Conservation (phyloP, 2,888 invertebrate genomes). For the Hirtodrosophila confusa region DNA sequence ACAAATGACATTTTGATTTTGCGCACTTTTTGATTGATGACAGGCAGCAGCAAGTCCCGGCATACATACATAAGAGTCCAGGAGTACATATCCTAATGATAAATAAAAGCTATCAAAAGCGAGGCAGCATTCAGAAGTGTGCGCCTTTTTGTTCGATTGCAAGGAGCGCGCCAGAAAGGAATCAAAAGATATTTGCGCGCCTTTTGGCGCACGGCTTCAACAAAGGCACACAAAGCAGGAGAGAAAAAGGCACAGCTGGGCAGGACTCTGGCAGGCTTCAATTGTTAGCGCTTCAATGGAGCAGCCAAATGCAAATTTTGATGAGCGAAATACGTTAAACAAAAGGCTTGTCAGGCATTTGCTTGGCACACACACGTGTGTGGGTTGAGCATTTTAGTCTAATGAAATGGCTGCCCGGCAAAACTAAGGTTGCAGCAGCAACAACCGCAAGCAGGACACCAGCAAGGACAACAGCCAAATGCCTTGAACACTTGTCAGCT, state of each 20-base stretch:
- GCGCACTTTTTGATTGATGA: slow-evolving; percentile 81
- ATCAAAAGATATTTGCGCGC: slow-evolving; percentile 77
- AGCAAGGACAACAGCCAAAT: slow-evolving; percentile 1
- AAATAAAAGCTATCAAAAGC: slow-evolving; percentile 74
- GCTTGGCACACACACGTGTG: slow-evolving; percentile 21
- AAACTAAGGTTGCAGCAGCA: slow-evolving; percentile 23
- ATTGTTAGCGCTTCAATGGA: slow-evolving; percentile 71
- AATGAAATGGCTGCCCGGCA: slow-evolving; percentile 54
- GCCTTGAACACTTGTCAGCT: slow-evolving; percentile 57
- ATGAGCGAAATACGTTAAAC: slow-evolving; percentile 62
- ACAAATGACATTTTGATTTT: slow-evolving; percentile 79
- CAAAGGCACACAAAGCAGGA: slow-evolving; percentile 60
- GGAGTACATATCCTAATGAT: slow-evolving; percentile 54
- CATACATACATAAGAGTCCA: background rate
- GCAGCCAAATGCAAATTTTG: slow-evolving; percentile 73
- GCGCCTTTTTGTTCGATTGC: slow-evolving; percentile 65
- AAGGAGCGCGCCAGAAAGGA: slow-evolving; percentile 33
- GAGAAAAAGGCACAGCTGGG: slow-evolving; percentile 73
- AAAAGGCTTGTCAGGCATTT: slow-evolving; percentile 39
- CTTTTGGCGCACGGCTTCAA: slow-evolving; percentile 68
- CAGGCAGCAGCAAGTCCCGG: slow-evolving; percentile 45
- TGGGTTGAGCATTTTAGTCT: slow-evolving; percentile 67
- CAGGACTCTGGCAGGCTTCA: slow-evolving; percentile 56
- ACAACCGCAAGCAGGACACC: slow-evolving; percentile 20
- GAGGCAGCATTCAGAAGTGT: slow-evolving; percentile 57